Evolutionary conservation across 2,797 vertebrate species (phyloP).

Genomic region (Arctocebus calabarensis): DNA sequence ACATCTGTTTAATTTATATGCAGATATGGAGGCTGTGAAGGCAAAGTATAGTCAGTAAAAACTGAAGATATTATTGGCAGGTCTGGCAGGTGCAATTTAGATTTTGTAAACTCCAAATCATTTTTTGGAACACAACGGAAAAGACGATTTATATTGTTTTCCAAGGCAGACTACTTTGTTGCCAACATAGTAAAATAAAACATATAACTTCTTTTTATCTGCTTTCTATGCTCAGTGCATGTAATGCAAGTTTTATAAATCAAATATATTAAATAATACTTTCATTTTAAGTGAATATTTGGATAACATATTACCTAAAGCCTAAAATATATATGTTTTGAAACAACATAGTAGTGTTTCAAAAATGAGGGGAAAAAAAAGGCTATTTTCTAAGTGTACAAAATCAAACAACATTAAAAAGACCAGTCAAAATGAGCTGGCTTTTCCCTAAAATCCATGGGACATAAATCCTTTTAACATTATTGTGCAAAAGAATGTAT

Average conservation of each 20-base stretch:
- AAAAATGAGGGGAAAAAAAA: constrained; percentile 40
- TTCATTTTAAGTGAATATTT: constrained; percentile 71
- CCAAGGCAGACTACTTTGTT: constrained; percentile 51
- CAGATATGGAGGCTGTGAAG: not conserved
- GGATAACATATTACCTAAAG: constrained; percentile 41
- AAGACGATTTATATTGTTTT: constrained; percentile 63
- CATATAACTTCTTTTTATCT: constrained; percentile 53
- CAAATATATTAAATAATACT: constrained; percentile 64
- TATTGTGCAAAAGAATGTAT: not conserved
- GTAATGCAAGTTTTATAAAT: constrained; percentile 57
- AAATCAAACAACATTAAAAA: constrained; percentile 60
- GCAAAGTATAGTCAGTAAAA: not conserved
- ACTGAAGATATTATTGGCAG: constrained; percentile 14
- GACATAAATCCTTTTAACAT: constrained; percentile 27
- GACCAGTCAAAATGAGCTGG: not conserved
- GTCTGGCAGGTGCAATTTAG: constrained; percentile 52
- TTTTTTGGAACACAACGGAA: constrained; percentile 64
- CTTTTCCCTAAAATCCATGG: not conserved
- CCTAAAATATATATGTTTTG: constrained; percentile 59
- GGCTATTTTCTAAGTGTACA: constrained; percentile 22
- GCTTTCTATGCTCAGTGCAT: constrained; percentile 24
- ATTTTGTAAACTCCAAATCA: constrained; percentile 66
- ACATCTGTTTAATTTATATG: constrained; percentile 38
- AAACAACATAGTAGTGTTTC: constrained; percentile 57
- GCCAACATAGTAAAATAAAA: constrained; percentile 62